Evolutionary conservation across 2,888 invertebrate genomes (phyloP).

Genomic region (Spialia ferax): DNA sequence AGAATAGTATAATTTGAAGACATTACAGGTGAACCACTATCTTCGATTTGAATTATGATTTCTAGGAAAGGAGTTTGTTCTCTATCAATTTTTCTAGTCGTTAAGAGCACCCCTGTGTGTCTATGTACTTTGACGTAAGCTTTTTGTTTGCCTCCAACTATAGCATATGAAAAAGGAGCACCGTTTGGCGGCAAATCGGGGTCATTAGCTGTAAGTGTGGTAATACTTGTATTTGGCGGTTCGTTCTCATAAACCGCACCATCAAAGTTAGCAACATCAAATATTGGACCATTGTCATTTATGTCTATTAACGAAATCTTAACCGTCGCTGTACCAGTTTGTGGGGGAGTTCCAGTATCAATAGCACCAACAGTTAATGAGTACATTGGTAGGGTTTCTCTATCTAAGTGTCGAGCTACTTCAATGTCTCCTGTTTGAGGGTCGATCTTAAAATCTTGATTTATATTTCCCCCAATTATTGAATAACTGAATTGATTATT

Average conservation of each 20-base stretch:
- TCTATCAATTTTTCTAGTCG: slow-evolving; percentile 93
- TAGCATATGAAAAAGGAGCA: slow-evolving; percentile 94
- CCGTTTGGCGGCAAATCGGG: slow-evolving; percentile 96
- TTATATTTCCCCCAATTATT: slow-evolving; percentile 93
- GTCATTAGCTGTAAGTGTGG: slow-evolving; percentile 95
- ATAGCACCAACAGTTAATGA: slow-evolving; percentile 94
- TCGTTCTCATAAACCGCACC: slow-evolving; percentile 96
- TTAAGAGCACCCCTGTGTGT: slow-evolving; percentile 93
- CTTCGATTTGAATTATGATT: slow-evolving; percentile 94
- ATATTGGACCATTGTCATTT: slow-evolving; percentile 97
- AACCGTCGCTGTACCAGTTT: slow-evolving; percentile 96
- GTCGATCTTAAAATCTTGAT: slow-evolving; percentile 95
- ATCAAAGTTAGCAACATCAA: slow-evolving; percentile 89
- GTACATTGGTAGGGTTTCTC: slow-evolving; percentile 92
- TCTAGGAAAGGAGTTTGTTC: slow-evolving; percentile 92
- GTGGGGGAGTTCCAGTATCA: slow-evolving; percentile 95
- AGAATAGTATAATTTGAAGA: slow-evolving; percentile 92
- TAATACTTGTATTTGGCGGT: slow-evolving; percentile 93
- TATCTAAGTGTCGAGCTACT: slow-evolving; percentile 91
- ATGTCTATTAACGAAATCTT: slow-evolving; percentile 93
- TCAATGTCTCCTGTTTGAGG: slow-evolving; percentile 94
- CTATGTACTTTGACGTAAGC: slow-evolving; percentile 92
- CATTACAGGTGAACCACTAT: slow-evolving; percentile 94
- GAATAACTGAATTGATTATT: slow-evolving; percentile 97
- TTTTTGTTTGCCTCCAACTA: slow-evolving; percentile 93